Evolutionary conservation across 2,113 vertebrate genomes (phyloP), one percentile per base, ranked within the genome.

Genomic region (Callipepla squamata): DNA sequence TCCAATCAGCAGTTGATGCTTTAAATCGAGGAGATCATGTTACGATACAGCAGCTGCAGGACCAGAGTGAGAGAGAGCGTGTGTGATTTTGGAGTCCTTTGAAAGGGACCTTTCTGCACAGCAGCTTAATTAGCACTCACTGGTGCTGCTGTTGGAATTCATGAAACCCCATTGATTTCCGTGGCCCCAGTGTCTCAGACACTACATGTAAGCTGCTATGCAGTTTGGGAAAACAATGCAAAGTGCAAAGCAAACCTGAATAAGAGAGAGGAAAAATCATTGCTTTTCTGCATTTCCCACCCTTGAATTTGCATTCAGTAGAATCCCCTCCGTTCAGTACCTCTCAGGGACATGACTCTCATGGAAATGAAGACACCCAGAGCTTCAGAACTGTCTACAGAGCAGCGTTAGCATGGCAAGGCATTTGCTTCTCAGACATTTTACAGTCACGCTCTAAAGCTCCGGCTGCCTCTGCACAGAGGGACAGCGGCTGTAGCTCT

Each of bases 331-430:
- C 91, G 90, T 75, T 93, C 45, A 2, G 96, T 65, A 81, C 96
- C 96, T 98, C 97, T 98, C 98, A 98, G 97, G 98, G 97, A 98
- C 93, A 90, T 95, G 97, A 95, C 93, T 93, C 76, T 87, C 79
- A 76, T 61, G 36, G 84, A 93, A 93, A 91, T 90, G 92, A 85
- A 95, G 92, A 91, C 76, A 73, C 5, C 48, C 91, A 93, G 96
- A 87, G 87, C 79, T 85, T 94, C 92, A 88, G 63, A 69, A 81
- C 44, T 79, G 86, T 68, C 79, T 78, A 7, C 89, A 85, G 88
- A 62, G 44, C 68, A 42, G 58, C 55, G 42, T 90, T 80, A 74
- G 65, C 74, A 83, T 83, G 94, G 88, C 76, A 81, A 92, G 86
- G 72, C 76, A 17, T 90, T 69, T 66, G 93, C 89, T 93, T 89